Conservation (phyloP, 2,888 invertebrate species). For the Schizotus pectinicornis region DNA sequence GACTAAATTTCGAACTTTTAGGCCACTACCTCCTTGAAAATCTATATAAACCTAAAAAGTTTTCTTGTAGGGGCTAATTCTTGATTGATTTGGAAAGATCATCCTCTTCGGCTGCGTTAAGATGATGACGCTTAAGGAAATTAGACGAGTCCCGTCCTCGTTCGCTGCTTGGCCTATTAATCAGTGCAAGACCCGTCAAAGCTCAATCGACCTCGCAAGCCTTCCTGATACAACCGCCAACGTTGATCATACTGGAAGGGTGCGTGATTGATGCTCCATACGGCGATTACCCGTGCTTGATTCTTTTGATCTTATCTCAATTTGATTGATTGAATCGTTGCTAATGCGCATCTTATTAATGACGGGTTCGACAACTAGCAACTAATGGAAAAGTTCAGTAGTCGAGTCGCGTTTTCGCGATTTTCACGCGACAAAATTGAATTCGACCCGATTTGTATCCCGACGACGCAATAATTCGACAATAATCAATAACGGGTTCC, state of each 20-base stretch:
- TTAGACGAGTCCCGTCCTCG: too few relatives aligned
- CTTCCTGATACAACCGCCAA: conserved; percentile 1
- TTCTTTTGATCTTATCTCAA: conserved; percentile 62
- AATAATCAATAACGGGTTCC: conserved; percentile 1
- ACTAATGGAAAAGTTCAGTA: conserved; percentile 28
- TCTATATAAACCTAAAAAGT: too few relatives aligned
- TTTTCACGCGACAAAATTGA: background rate
- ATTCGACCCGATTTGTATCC: too few relatives aligned
- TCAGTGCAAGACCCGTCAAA: background rate
- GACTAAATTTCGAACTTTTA: too few relatives aligned
- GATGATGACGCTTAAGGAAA: too few relatives aligned
- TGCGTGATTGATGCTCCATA: conserved; percentile 57
- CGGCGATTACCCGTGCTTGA: conserved; percentile 60
- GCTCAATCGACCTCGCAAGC: background rate
- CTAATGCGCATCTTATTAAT: conserved; percentile 53
- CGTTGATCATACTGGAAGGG: conserved; percentile 35
- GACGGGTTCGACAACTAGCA: conserved; percentile 24
- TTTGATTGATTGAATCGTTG: conserved; percentile 58
- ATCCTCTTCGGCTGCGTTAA: too few relatives aligned
- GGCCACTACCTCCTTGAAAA: too few relatives aligned
- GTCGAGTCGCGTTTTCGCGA: background rate
- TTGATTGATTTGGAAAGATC: too few relatives aligned
- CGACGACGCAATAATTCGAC: background rate
- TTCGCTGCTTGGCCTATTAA: too few relatives aligned
- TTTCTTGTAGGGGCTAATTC: too few relatives aligned